Evolutionary conservation across 2,888 invertebrate genomes (phyloP).

Genomic region (Monopis laevigella): DNA sequence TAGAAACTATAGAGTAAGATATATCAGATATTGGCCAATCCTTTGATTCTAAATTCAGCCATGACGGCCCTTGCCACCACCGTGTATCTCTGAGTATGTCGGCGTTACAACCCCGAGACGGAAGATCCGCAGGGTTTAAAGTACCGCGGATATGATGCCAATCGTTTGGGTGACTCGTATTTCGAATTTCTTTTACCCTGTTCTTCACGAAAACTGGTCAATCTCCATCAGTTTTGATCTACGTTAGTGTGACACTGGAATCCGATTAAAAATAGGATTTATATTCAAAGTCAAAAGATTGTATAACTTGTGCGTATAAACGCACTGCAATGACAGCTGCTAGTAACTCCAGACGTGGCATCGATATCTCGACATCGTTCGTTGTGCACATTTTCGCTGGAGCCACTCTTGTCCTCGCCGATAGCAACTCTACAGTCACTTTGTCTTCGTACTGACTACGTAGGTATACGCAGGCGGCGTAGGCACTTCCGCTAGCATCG

Average conservation of each 20-base stretch:
- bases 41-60: conserved; percentile 2
- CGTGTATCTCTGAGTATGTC: conserved; percentile 1
- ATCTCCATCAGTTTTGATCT: conserved; percentile 5
- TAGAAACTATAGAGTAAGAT: background rate
- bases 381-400: background rate
- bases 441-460: background rate
- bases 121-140: conserved; percentile 12
- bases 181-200: conserved; percentile 12
- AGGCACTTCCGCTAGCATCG: conserved; percentile 7
- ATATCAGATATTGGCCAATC: conserved; percentile 6
- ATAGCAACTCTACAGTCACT: conserved; percentile 5
- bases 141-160: conserved; percentile 13
- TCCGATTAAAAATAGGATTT: conserved; percentile 4
- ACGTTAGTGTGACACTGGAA: conserved; percentile 4
- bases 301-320: background rate
- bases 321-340: conserved; percentile 9
- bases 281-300: background rate
- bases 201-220: conserved; percentile 13
- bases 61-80: conserved; percentile 13
- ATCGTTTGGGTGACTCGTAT: background rate
- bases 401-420: conserved; percentile 6
- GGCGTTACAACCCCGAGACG: conserved; percentile 12
- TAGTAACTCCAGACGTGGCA: conserved; percentile 12
- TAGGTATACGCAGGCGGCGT: conserved; percentile 10
- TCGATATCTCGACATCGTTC: background rate